Base-by-base conservation (phyloP, 1,140 invertebrate genomes). In the Cherax quadricarinatus region DNA sequence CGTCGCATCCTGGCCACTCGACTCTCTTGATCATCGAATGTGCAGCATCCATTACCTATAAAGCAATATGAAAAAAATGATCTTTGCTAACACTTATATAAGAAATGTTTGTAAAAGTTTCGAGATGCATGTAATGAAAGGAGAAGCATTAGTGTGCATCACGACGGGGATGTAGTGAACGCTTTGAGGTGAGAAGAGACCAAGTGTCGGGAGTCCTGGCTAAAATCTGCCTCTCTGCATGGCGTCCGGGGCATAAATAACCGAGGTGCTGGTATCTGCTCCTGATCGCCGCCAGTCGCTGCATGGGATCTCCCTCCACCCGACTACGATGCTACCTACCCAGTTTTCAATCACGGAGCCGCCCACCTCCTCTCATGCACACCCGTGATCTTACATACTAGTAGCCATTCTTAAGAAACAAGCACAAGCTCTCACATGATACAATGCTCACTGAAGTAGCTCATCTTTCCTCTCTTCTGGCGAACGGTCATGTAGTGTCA, bases 231-330 rank as follows among this genome's bases (percentile, higher is more conserved):
- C 89, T 91, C 89, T 86, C 89, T 79, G 89, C 89, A 86, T 91
- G 89, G 83, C 84, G 89, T 91, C 89, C 75, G 14, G 83, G 66
- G 84, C 89, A 91, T 91, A 91, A 91, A 91, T 91, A 91, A 91
- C 89, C 89, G 14, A 91, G 89, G 89, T 91, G 89, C 70, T 91
- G 89, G 82, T 91, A 91, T 91, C 89, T 91, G 89, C 89, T 91
- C 89, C 89, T 91, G 89, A 91, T 91, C 89, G 75, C 89, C 75
- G 89, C 51, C 83, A 70, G 83, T 86, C 89, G 21, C 89, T 53
- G 83, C 89, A 81, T 81, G 89, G 82, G 82, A n/a, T 79, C 89
- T 79, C 89, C 30, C 89, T 81, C 89, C 30, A 12, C 84, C 73
- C 75, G 16, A 16, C 60, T 48, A 89, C 57, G 80, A 24, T 51